A percentile compares a stretch with the other conserved stretches of the same genome.
phyloP scores from a whole-genome alignment of 2,113 vertebrate genomes.

The Siphamia tubifer region DNA sequence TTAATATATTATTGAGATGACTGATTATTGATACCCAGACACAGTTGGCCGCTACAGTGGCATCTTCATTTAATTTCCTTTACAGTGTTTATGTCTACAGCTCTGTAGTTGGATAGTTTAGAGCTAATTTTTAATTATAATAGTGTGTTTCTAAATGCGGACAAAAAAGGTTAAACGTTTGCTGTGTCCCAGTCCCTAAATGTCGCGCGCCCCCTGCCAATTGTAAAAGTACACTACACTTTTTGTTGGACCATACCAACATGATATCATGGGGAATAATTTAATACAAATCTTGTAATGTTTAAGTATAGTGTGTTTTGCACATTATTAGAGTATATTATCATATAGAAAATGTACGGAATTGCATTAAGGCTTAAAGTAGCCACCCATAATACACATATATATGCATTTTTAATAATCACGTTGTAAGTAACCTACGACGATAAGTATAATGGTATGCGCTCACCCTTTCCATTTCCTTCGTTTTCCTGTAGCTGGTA shows the following conservation, averaged over 20 bases:
- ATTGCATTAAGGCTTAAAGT: too few relatives aligned
- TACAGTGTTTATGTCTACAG: too few relatives aligned
- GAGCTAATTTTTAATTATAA: too few relatives aligned
- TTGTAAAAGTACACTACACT: not conserved
- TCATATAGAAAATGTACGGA: fast-evolving
- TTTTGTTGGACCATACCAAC: constrained; percentile 37
- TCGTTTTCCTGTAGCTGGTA: constrained; percentile 7
- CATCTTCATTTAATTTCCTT: too few relatives aligned
- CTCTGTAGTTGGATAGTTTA: too few relatives aligned
- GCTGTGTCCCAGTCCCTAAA: not conserved
- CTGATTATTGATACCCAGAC: too few relatives aligned
- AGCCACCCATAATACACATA: too few relatives aligned
- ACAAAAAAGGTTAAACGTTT: too few relatives aligned
- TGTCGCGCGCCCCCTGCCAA: constrained; percentile 10
- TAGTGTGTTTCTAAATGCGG: too few relatives aligned
- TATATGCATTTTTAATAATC: not conserved
- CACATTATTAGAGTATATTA: too few relatives aligned
- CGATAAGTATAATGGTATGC: constrained; percentile 29
- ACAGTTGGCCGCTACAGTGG: too few relatives aligned
- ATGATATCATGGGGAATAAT: not conserved
- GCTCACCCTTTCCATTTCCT: not conserved
- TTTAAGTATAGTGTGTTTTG: not conserved
- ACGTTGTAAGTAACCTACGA: not conserved
- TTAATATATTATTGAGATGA: too few relatives aligned
- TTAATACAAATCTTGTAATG: not conserved